phyloP scores from a whole-genome alignment of 35 echinoderm and acorn worm species.

The Ptychodera flava region DNA sequence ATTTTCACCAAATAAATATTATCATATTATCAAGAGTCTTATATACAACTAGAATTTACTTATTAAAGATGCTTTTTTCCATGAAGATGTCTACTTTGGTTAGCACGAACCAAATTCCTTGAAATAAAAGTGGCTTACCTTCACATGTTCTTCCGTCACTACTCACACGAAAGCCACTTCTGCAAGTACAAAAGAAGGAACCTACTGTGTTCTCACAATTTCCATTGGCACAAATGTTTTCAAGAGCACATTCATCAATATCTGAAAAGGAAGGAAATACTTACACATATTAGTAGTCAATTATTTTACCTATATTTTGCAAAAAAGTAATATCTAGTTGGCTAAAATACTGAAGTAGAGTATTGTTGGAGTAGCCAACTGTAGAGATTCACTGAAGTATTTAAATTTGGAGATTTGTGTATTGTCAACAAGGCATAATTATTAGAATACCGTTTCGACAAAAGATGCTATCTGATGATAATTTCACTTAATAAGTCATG shows the following conservation, averaged over 20 bases:
- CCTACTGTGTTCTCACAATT: conserved; percentile 67
- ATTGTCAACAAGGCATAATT: too few species aligned
- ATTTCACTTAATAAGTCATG: too few species aligned
- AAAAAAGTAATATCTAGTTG: not conserved
- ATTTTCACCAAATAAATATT: not conserved
- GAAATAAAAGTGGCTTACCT: conserved; percentile 39
- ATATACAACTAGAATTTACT: not conserved
- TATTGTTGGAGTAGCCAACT: not conserved
- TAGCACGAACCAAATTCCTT: not conserved
- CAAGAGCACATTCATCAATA: conserved; percentile 89
- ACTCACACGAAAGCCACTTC: conserved; percentile 59
- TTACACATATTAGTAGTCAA: too few species aligned
- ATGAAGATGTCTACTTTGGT: not conserved
- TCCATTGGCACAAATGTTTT: conserved; percentile 80
- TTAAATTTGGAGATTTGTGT: not conserved
- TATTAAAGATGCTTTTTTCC: not conserved
- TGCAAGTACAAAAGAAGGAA: conserved; percentile 84
- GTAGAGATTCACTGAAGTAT: not conserved
- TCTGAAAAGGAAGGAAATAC: conserved; percentile 31
- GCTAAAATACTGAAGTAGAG: not conserved
- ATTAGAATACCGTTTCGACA: too few species aligned
- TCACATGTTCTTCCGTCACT: conserved; percentile 76
- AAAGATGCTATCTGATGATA: too few species aligned
- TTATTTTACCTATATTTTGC: not conserved
- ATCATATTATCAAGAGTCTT: not conserved